These are phyloP conservation scores for Chaenogobius annularis DNA, from an alignment of 2,113 vertebrate genomes.

Conservation along the genomic window DNA sequence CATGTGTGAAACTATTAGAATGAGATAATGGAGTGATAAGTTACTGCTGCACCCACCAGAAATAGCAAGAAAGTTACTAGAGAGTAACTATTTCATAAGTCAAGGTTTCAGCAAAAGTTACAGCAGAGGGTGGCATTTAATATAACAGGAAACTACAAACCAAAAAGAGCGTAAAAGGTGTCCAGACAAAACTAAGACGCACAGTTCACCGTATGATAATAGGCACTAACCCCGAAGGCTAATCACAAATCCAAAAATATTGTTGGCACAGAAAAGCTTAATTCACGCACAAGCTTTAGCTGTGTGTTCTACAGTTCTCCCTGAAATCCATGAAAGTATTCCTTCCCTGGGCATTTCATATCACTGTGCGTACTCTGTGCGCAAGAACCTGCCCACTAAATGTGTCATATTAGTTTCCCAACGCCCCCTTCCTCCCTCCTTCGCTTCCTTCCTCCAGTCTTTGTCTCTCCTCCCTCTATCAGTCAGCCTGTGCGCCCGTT, in stretches of 20 bases:
- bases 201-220: not conserved
- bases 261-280: not conserved
- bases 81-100: conserved; percentile 6
- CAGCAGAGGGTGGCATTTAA: not conserved
- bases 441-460: conserved; percentile 23
- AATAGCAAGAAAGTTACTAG: conserved; percentile 1
- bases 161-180: not conserved
- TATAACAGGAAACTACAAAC: not conserved
- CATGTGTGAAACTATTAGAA: conserved; percentile 26
- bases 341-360: conserved; percentile 2
- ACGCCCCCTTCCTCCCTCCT: conserved; percentile 48
- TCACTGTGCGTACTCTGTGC: not conserved
- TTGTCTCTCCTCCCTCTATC: conserved; percentile 64
- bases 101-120: conserved; percentile 26
- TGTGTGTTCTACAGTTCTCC: not conserved
- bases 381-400: conserved; percentile 40
- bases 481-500: conserved; percentile 68
- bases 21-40: conserved; percentile 36
- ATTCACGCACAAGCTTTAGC: not conserved
- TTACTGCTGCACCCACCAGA: conserved; percentile 23
- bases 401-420: conserved; percentile 32
- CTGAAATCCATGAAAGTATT: not conserved
- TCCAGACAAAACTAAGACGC: not conserved
- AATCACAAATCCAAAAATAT: not conserved
- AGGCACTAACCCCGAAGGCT: not conserved